Conservation (phyloP, 2,888 invertebrate genomes). For the Melangyna quadrimaculata region DNA sequence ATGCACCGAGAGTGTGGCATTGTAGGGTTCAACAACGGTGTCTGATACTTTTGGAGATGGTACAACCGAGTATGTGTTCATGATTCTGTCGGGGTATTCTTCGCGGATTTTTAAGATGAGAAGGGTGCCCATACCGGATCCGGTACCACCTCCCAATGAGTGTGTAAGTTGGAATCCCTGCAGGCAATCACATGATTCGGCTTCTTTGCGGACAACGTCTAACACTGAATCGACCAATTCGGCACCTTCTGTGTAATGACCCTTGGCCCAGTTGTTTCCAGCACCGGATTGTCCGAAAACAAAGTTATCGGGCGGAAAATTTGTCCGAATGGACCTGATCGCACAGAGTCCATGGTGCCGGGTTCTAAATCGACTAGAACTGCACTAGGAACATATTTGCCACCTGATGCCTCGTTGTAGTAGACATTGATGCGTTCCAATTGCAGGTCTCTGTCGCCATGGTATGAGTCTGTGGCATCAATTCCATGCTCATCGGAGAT, state of each 20-base stretch:
- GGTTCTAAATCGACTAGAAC: conserved; percentile 98
- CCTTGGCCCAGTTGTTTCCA: too few species aligned
- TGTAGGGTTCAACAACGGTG: too few species aligned
- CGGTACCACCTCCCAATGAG: conserved; percentile 97
- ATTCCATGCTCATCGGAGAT: conserved; percentile 98
- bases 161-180: conserved; percentile 97
- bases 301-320: too few species aligned
- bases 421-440: too few species aligned
- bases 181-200: conserved; percentile 95
- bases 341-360: conserved; percentile 98
- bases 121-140: conserved; percentile 97
- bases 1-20: too few species aligned
- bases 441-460: conserved; percentile 96
- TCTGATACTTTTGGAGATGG: too few species aligned
- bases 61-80: too few species aligned
- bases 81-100: conserved; percentile 98
- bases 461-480: conserved; percentile 95
- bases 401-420: conserved; percentile 96
- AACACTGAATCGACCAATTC: conserved; percentile 93
- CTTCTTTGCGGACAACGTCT: conserved; percentile 94
- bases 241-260: conserved; percentile 97
- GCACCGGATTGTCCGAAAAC: too few species aligned
- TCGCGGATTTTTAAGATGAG: conserved; percentile 98
- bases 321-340: conserved; percentile 96
- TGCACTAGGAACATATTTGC: conserved; percentile 97